phyloP scores from a whole-genome alignment of 23 tunicate genomes.

The Ciona savignyi region DNA sequence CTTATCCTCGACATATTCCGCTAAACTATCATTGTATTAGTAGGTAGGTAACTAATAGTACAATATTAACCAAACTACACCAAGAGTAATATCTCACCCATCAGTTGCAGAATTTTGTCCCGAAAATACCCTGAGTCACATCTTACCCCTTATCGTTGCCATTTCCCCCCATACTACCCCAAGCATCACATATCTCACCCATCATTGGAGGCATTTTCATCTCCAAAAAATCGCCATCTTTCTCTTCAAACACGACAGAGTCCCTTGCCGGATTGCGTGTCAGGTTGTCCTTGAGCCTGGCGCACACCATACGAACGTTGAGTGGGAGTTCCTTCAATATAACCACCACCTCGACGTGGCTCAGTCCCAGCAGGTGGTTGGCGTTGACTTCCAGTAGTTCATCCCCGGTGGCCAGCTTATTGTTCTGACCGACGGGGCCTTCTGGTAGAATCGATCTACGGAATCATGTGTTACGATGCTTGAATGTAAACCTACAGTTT shows the following conservation, averaged over 20 bases:
- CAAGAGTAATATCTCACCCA: no score
- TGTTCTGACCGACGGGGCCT: constrained; percentile 83
- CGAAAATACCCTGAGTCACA: no score
- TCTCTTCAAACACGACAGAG: constrained; percentile 51
- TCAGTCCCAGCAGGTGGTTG: constrained; percentile 41
- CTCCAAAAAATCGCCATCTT: constrained; percentile 53
- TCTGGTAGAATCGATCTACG: constrained; percentile 78
- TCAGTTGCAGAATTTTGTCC: no score
- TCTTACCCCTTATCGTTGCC: no score
- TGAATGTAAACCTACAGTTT: no score
- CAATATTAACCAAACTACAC: no score
- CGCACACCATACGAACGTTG: constrained; percentile 81
- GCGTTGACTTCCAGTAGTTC: constrained; percentile 89
- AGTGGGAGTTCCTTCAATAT: constrained; percentile 79
- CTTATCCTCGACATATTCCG: no score
- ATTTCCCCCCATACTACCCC: no score
- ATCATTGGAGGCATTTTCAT: constrained; percentile 21
- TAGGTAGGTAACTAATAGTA: no score
- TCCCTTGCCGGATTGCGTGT: constrained; percentile 17
- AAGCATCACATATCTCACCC: no score
- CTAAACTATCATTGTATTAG: no score
- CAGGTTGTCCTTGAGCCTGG: constrained; percentile 25
- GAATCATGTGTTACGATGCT: no score
- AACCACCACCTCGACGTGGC: constrained; percentile 85
- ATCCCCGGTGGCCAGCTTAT: constrained; percentile 57